Percentiles rank a stretch among this genome's conserved stretches.
phyloP scores from a whole-genome alignment of 2,797 vertebrate species.

The Halcyon leucocephala region DNA sequence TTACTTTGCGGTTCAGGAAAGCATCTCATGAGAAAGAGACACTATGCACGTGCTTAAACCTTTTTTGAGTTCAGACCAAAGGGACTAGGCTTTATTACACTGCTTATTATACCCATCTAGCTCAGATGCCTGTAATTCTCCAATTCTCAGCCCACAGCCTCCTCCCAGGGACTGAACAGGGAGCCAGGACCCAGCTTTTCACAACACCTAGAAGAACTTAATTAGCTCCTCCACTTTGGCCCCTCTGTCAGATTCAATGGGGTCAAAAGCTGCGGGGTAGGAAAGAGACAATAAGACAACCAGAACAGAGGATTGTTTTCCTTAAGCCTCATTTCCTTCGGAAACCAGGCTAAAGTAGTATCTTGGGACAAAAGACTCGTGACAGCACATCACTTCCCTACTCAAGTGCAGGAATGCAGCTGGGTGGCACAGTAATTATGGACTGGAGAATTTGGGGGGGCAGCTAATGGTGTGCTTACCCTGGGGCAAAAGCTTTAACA shows the following conservation, averaged over 20 bases:
- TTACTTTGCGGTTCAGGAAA: not conserved
- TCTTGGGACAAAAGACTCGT: slow-evolving; percentile 2
- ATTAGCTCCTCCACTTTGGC: not conserved
- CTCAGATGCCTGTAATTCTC: not conserved
- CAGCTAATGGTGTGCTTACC: not conserved
- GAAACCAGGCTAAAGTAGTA: not conserved
- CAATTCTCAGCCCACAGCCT: not conserved
- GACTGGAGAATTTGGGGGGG: not conserved
- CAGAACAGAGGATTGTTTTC: not conserved
- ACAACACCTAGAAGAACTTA: not conserved
- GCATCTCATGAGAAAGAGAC: not conserved
- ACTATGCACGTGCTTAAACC: not conserved
- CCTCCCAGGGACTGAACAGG: not conserved
- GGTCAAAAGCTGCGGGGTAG: not conserved
- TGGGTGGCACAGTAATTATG: not conserved
- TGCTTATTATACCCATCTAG: not conserved
- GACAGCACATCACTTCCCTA: slow-evolving; percentile 15
- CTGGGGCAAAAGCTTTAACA: slow-evolving; percentile 14
- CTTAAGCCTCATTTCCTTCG: not conserved
- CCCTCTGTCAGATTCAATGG: not conserved
- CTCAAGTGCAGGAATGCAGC: slow-evolving; percentile 18
- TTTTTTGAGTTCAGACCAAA: not conserved
- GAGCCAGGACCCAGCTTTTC: not conserved
- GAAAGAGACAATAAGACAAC: slow-evolving; percentile 1
- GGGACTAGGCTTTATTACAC: not conserved